These are phyloP conservation scores for Brevimyrus niger DNA, from an alignment of 2,113 vertebrate genomes.

Conservation along the genomic window DNA sequence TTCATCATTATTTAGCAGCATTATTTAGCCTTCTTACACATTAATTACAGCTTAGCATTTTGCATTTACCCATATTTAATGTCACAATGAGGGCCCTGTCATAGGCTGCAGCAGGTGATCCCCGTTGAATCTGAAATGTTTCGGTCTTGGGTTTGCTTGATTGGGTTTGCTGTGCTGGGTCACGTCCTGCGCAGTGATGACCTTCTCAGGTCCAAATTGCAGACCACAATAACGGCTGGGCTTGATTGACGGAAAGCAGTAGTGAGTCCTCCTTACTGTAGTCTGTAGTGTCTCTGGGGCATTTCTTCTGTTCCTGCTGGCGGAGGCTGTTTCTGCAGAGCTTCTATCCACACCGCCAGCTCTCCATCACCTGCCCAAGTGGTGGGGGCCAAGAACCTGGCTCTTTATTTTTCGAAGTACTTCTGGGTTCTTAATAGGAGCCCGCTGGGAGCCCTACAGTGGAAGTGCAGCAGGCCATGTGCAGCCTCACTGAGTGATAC, in stretches of 20 bases:
- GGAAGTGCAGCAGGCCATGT: not conserved
- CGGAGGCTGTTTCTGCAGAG: not conserved
- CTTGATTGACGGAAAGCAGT: not conserved
- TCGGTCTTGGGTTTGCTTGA: not conserved
- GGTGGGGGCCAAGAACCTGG: not conserved
- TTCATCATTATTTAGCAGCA: not conserved
- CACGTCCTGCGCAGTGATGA: not conserved
- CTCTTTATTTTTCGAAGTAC: not conserved
- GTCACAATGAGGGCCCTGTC: not conserved
- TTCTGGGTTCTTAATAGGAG: not conserved
- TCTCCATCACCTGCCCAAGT: not conserved
- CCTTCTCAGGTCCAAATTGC: not conserved
- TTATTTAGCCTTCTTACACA: not conserved
- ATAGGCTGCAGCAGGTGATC: not conserved
- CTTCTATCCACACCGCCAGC: not conserved
- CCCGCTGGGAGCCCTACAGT: not conserved
- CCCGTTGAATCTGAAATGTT: not conserved
- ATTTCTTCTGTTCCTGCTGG: not conserved
- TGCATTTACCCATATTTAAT: not conserved
- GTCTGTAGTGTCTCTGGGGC: not conserved
- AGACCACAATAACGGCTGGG: not conserved
- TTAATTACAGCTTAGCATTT: not conserved
- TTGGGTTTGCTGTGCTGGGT: not conserved
- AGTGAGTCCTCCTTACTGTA: not conserved
- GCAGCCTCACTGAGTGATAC: not conserved